Percentiles rank a stretch among this genome's conserved stretches.
These are phyloP conservation scores for Mormyrus hasselquistii DNA, from an alignment of 2,797 vertebrate genomes.

Conservation along the genomic window DNA sequence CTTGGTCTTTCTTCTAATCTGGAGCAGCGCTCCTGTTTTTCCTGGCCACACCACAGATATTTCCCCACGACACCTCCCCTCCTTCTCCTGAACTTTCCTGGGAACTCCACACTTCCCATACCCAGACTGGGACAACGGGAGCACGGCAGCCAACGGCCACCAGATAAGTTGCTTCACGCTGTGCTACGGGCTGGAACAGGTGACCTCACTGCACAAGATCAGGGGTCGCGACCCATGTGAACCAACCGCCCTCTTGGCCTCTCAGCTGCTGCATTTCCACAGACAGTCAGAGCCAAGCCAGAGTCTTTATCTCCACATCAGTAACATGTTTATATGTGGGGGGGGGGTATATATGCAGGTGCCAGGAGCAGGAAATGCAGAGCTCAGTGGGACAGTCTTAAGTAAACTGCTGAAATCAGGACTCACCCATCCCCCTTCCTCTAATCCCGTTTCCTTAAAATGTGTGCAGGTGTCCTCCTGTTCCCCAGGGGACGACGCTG, in stretches of 20 bases:
- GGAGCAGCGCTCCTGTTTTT: constrained; percentile 59
- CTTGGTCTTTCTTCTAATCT: constrained; percentile 63
- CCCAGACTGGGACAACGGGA: not conserved
- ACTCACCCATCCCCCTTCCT: not conserved
- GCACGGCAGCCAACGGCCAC: not conserved
- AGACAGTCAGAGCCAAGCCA: not conserved
- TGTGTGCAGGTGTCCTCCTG: not conserved
- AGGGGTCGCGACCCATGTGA: not conserved
- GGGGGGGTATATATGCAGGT: constrained; percentile 14
- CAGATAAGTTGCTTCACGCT: not conserved
- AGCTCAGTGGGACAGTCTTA: constrained; percentile 12
- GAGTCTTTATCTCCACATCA: not conserved
- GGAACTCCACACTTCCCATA: constrained; percentile 23
- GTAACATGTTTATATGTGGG: not conserved
- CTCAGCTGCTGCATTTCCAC: not conserved
- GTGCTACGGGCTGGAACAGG: not conserved
- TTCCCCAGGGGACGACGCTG: not conserved
- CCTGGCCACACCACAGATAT: constrained; percentile 49
- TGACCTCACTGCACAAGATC: not conserved
- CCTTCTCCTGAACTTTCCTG: constrained; percentile 14
- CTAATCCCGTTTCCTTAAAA: not conserved
- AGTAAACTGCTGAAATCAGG: not conserved
- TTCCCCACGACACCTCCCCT: not conserved
- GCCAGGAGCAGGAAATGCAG: constrained; percentile 34
- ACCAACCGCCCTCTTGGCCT: not conserved